Conservation (phyloP, 2,888 invertebrate genomes). For the Amphipyra berbera region DNA sequence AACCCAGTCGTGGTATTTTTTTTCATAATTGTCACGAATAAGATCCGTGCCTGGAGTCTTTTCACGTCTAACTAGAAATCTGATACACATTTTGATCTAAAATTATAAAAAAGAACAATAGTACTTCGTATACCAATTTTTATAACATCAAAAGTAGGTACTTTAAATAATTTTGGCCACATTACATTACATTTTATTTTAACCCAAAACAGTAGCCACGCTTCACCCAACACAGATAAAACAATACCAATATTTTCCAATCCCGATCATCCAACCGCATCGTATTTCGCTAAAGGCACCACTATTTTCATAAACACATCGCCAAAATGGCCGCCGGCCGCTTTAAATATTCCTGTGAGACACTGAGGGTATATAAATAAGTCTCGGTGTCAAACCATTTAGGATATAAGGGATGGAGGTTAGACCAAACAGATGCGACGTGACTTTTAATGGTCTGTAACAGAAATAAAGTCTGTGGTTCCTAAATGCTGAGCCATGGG, state of each 20-base stretch:
- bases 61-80: no score
- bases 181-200: not conserved
- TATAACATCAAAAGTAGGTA: no score
- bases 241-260: not conserved
- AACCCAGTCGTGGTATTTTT: no score
- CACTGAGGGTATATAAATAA: conserved; percentile 20
- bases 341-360: conserved; percentile 32
- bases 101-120: no score
- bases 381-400: conserved; percentile 15
- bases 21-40: no score
- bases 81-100: no score
- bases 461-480: no score
- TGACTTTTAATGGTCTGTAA: not conserved
- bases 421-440: not conserved
- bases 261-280: conserved; percentile 3
- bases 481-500: no score
- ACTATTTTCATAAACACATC: conserved; percentile 44
- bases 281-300: conserved; percentile 3
- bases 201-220: not conserved
- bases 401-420: not conserved
- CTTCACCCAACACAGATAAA: not conserved
- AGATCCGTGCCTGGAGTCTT: no score
- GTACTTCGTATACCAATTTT: no score
- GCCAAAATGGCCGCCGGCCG: conserved; percentile 24
- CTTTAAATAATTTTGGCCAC: not conserved